A percentile compares a stretch with the other conserved stretches of the same genome.
Conservation (phyloP, 2,888 invertebrate genomes). For the Acheta domesticus region DNA sequence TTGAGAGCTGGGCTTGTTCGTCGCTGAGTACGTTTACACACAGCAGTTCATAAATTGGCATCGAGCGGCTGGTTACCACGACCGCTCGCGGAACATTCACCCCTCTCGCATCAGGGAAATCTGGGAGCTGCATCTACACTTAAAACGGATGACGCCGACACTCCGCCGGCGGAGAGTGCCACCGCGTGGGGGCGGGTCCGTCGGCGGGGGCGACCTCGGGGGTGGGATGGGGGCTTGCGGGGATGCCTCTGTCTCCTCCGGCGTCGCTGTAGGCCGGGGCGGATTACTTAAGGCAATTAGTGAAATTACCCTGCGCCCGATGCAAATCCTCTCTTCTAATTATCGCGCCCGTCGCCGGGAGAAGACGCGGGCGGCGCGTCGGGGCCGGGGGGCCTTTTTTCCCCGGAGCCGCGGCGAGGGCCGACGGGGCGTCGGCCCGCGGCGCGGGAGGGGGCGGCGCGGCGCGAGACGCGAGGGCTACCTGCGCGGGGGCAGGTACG, state of each 20-base stretch:
- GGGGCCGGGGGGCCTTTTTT: background rate
- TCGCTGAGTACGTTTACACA: too few species aligned
- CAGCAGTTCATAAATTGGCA: too few species aligned
- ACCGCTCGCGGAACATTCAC: too few species aligned
- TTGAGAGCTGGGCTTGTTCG: too few species aligned
- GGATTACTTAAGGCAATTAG: slow-evolving; percentile 9
- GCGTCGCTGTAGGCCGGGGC: background rate
- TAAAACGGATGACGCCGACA: too few species aligned
- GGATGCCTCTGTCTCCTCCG: background rate
- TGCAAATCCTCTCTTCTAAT: slow-evolving; percentile 2
- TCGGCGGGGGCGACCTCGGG: too few species aligned
- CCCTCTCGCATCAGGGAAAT: background rate
- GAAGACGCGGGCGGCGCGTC: background rate
- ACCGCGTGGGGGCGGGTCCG: too few species aligned
- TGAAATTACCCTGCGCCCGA: background rate
- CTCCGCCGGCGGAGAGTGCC: too few species aligned
- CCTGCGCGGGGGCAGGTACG: background rate
- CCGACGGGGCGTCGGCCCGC: background rate
- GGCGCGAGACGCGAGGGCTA: background rate
- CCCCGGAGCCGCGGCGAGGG: background rate
- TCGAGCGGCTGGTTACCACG: too few species aligned
- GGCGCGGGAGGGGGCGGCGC: background rate
- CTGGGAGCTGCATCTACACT: background rate
- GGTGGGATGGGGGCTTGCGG: background rate
- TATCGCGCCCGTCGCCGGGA: background rate